phyloP scores from a whole-genome alignment of 2,797 vertebrate species.

The Acanthurus leucopareius region DNA sequence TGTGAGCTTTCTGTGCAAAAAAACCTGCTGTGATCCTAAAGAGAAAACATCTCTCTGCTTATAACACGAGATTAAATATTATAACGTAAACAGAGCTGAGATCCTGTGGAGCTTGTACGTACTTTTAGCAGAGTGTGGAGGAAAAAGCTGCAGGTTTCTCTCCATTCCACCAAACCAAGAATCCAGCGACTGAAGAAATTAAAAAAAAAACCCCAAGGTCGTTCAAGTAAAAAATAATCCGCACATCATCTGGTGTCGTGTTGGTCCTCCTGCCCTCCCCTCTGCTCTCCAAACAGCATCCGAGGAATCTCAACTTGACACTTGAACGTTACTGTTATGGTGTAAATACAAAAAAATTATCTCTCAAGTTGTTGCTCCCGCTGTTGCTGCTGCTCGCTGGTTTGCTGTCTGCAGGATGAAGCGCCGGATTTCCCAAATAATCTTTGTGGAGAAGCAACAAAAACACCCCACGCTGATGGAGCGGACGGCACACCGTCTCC shows the following conservation, averaged over 20 bases:
- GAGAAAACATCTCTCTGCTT: background rate
- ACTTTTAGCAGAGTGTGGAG: slow-evolving; percentile 55
- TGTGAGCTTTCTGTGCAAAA: background rate
- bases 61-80: background rate
- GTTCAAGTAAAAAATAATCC: slow-evolving; percentile 53
- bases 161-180: slow-evolving; percentile 33
- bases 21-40: slow-evolving; percentile 2
- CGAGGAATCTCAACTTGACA: slow-evolving; percentile 29
- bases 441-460: background rate
- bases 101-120: slow-evolving; percentile 40
- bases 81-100: background rate
- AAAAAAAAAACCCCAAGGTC: slow-evolving; percentile 60
- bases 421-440: slow-evolving; percentile 12
- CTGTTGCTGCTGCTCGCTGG: background rate
- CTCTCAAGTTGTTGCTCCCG: slow-evolving; percentile 43
- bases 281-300: slow-evolving; percentile 28
- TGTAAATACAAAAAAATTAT: background rate
- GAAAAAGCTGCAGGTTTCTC: slow-evolving; percentile 1
- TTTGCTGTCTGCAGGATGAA: slow-evolving; percentile 4
- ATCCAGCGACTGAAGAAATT: slow-evolving; percentile 18
- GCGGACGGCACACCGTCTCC: background rate
- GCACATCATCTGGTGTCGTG: slow-evolving; percentile 37
- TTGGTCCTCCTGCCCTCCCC: background rate
- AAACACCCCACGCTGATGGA: background rate
- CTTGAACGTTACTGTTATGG: slow-evolving; percentile 2